Evolutionary conservation across 1,140 invertebrate species (phyloP), one percentile per base, ranked within the genome.

Genomic region (Antheraea mylitta): DNA sequence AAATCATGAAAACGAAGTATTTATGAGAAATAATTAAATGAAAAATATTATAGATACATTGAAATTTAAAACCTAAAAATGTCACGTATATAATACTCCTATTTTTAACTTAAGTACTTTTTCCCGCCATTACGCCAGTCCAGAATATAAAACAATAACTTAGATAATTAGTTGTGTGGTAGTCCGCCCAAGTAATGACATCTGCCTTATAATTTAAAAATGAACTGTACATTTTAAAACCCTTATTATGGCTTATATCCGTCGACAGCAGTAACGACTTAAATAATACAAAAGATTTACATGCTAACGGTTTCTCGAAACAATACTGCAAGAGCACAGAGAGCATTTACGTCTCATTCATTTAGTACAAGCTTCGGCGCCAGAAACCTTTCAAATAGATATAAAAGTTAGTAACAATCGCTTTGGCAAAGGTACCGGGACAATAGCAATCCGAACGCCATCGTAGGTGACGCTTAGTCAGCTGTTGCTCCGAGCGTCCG

Each of bases 401-500:
- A 79, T 76, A 73, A 64, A 71, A 53, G 63, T 67, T 53, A 10
- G 38, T 53, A 73, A 71, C 71, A 74, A 69, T 68, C 61, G 68
- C 19, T 74, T 83, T 76, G 78, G 68, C 70, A 64, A 75, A 77
- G 73, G 73, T 70, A 75, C 63, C 38, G 70, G 74, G 68, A 71
- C 72, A 76, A 76, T 67, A 71, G 72, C 48, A 65, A 71, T 58
- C 63, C 64, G 73, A 64, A 74, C 73, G 72, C 69, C 73, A 70
- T 64, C 73, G 74, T 76, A 83, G 79, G 82, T 83, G 81, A 73
- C 77, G 86, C 83, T 81, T 80, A 86, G 77, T 88, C 84, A 88
- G 86, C 84, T 86, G 86, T 83, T 78, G 71, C 72, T 30, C 45
- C 45, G 73, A 68, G 70, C 71, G 66, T 42, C 68, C 75, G 83